Conservation (phyloP, 2,797 vertebrate genomes). For the Bradypus variegatus region DNA sequence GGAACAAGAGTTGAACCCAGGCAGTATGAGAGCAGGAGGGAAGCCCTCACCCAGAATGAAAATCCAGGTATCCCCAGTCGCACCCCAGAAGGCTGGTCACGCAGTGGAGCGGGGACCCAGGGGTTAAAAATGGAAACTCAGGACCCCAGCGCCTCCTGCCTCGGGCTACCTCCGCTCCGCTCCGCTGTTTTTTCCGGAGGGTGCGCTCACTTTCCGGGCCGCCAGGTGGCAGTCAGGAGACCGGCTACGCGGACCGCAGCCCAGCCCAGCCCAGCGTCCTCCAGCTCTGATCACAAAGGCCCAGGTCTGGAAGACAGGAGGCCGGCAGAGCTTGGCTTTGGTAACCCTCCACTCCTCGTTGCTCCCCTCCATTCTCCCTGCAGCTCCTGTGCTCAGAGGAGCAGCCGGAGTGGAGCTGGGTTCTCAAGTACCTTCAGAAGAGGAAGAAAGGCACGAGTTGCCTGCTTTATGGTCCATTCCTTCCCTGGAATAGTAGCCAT, state of each 20-base stretch:
- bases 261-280: neutral
- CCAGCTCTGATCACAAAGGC: constrained; percentile 45
- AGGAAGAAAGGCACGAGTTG: neutral
- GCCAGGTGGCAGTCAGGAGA: constrained; percentile 54
- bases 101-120: no score
- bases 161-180: no score
- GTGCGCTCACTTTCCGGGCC: neutral
- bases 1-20: neutral
- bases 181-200: neutral
- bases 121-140: neutral
- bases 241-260: neutral
- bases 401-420: neutral
- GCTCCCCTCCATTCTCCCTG: neutral
- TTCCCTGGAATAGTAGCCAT: neutral
- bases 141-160: neutral
- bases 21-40: neutral
- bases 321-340: neutral
- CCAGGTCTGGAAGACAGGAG: neutral
- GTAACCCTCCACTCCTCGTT: neutral
- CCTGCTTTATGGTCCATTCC: no score
- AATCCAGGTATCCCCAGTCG: neutral
- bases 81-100: neutral
- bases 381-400: neutral
- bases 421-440: neutral
- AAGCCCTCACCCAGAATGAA: neutral